Conservation (phyloP, 2,888 invertebrate species). For the Volucella zonaria region DNA sequence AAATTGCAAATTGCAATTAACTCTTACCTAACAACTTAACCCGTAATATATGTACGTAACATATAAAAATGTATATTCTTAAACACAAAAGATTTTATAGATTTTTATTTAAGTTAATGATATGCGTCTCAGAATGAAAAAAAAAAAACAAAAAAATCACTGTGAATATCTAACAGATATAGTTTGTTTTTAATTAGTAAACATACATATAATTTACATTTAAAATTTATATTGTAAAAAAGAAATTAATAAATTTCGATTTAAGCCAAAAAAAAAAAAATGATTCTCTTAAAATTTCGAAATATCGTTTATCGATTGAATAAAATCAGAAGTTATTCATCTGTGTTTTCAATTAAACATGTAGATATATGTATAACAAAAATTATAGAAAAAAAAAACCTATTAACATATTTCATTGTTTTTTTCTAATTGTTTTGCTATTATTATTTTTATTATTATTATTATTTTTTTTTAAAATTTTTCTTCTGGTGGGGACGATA, state of each 20-base stretch:
- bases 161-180: too few species aligned
- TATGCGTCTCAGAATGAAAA: background rate
- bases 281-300: background rate
- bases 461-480: background rate
- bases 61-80: too few species aligned
- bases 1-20: too few species aligned
- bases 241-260: too few species aligned
- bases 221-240: too few species aligned
- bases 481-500: slow-evolving; percentile 30
- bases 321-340: background rate
- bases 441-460: background rate
- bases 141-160: too few species aligned
- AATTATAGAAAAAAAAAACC: background rate
- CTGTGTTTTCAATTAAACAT: background rate
- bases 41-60: too few species aligned
- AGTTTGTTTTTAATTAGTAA: too few species aligned
- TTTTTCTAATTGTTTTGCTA: background rate
- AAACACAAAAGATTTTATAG: background rate
- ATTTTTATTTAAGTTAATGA: background rate
- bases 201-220: too few species aligned
- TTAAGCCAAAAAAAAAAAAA: too few species aligned
- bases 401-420: background rate
- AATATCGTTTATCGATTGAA: too few species aligned
- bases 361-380: background rate
- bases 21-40: too few species aligned